phyloP scores from a whole-genome alignment of 2,888 invertebrate genomes.

The Drosophila paranaensis region DNA sequence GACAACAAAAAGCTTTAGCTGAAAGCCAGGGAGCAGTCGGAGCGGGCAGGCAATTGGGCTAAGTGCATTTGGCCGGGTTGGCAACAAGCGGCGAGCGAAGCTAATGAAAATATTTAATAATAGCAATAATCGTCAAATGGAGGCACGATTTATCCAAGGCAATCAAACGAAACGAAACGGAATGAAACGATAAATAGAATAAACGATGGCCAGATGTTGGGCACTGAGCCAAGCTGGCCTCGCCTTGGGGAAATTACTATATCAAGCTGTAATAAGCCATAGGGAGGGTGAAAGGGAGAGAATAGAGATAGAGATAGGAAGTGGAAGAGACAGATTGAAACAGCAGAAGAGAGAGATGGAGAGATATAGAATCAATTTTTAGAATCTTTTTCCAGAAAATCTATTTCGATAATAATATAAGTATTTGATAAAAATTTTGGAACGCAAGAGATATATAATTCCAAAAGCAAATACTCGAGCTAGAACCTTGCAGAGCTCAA shows the following conservation, averaged over 20 bases:
- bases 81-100: constrained; percentile 52
- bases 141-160: constrained; percentile 31
- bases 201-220: constrained; percentile 3
- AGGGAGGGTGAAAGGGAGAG: not conserved
- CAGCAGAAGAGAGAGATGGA: not conserved
- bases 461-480: not conserved
- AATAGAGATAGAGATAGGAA: not conserved
- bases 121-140: constrained; percentile 61
- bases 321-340: not conserved
- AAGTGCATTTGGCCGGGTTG: constrained; percentile 34
- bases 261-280: constrained; percentile 45
- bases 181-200: constrained; percentile 24
- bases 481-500: not conserved
- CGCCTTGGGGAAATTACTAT: constrained; percentile 55
- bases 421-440: too few species aligned
- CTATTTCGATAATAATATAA: not conserved
- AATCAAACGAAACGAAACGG: constrained; percentile 20
- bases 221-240: constrained; percentile 23
- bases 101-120: constrained; percentile 56
- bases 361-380: not conserved
- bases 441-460: not conserved
- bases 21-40: not conserved
- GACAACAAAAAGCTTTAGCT: too few species aligned
- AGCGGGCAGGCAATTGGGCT: not conserved
- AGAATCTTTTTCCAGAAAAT: not conserved